phyloP scores from a whole-genome alignment of 2,113 vertebrate species.

The Rhizomys pruinosus region DNA sequence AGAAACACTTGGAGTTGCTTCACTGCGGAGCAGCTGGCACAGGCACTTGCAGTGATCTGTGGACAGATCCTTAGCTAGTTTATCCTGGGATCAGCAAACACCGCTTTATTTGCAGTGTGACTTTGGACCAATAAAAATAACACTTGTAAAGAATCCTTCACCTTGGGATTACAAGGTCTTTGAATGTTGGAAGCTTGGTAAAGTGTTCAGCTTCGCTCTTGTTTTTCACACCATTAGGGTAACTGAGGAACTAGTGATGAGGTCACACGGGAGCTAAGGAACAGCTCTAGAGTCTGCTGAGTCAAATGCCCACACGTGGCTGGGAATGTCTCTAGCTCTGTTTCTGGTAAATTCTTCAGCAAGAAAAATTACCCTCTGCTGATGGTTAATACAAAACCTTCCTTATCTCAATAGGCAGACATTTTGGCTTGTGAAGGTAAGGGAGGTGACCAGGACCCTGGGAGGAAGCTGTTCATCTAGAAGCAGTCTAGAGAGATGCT shows the following conservation, averaged over 20 bases:
- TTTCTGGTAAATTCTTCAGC: slow-evolving; percentile 42
- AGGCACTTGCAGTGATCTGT: background rate
- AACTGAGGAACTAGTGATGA: background rate
- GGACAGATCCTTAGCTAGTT: slow-evolving; percentile 56
- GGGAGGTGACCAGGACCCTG: background rate
- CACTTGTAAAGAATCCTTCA: slow-evolving; percentile 55
- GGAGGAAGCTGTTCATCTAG: background rate
- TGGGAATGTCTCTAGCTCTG: slow-evolving; percentile 37
- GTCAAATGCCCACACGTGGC: slow-evolving; percentile 20
- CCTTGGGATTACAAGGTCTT: slow-evolving; percentile 25
- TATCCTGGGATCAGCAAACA: background rate
- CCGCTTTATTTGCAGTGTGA: background rate
- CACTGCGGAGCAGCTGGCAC: slow-evolving; percentile 36
- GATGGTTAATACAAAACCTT: slow-evolving; percentile 50
- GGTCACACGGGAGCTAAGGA: background rate
- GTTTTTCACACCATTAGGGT: background rate
- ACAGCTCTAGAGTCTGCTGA: slow-evolving; percentile 19
- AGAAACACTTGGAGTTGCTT: slow-evolving; percentile 31
- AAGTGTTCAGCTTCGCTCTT: slow-evolving; percentile 29
- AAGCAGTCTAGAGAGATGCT: background rate
- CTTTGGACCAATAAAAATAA: slow-evolving; percentile 42
- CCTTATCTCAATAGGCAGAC: slow-evolving; percentile 41
- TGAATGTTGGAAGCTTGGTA: slow-evolving; percentile 56
- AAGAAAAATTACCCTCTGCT: slow-evolving; percentile 29
- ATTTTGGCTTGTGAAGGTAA: background rate